A percentile compares a stretch with the other conserved stretches of the same genome.
These are phyloP conservation scores for Bufo gargarizans DNA, from an alignment of 2,113 vertebrate genomes.

Conservation along the genomic window DNA sequence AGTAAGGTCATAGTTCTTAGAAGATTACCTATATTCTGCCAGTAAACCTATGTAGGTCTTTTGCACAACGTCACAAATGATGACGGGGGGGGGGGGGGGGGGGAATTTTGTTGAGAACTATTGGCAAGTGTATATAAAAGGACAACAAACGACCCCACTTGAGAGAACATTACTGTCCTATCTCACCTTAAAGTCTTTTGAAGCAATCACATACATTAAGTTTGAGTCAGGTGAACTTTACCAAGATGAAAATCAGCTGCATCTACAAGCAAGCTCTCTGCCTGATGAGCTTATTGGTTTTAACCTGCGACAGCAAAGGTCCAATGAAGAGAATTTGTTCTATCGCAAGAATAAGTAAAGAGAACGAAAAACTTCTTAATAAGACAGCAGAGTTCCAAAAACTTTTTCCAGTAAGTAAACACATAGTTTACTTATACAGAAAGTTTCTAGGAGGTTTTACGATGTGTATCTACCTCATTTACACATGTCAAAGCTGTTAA, in stretches of 20 bases:
- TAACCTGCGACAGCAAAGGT: background rate
- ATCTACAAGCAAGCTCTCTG: background rate
- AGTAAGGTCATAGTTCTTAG: slow-evolving; percentile 55
- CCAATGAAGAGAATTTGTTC: background rate
- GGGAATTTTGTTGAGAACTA: slow-evolving; percentile 48
- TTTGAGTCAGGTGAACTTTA: background rate
- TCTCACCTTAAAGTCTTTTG: background rate
- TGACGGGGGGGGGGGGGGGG: no score
- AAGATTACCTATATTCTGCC: slow-evolving; percentile 53
- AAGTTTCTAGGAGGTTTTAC: slow-evolving; percentile 13
- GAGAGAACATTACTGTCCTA: background rate
- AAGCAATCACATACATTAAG: background rate
- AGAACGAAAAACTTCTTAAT: slow-evolving; percentile 1
- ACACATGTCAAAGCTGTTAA: background rate
- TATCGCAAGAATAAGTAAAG: background rate
- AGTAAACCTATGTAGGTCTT: slow-evolving; percentile 50
- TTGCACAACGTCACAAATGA: slow-evolving; percentile 44
- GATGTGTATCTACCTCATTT: background rate
- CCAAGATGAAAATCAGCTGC: slow-evolving; percentile 17
- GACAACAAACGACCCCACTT: slow-evolving; percentile 12
- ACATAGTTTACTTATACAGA: slow-evolving; percentile 15
- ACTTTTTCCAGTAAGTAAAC: slow-evolving; percentile 51
- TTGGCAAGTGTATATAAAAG: slow-evolving; percentile 34
- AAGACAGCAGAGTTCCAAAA: slow-evolving; percentile 7
- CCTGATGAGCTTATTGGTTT: background rate